A percentile compares a stretch with the other conserved stretches of the same genome.
These are phyloP conservation scores for Rhodeus uyekii DNA, from an alignment of 2,797 vertebrate species.

Conservation along the genomic window DNA sequence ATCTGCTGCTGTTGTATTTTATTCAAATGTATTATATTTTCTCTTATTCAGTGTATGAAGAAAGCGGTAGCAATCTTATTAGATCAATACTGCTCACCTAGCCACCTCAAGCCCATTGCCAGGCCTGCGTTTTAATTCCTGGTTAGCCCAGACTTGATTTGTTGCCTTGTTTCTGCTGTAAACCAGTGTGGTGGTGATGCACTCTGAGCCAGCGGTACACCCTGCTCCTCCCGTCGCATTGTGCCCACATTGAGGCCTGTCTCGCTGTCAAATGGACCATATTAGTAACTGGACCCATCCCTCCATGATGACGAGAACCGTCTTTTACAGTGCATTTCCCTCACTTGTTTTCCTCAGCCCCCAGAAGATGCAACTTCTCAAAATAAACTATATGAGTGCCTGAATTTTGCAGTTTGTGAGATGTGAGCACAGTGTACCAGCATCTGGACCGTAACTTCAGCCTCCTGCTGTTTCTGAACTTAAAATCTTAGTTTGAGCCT, in stretches of 20 bases:
- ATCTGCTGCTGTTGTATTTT: conserved; percentile 56
- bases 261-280: conserved; percentile 44
- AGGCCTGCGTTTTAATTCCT: conserved; percentile 25
- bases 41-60: conserved; percentile 80
- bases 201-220: conserved; percentile 48
- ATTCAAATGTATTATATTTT: conserved; percentile 53
- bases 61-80: conserved; percentile 67
- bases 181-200: conserved; percentile 42
- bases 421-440: conserved; percentile 47
- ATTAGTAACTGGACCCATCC: conserved; percentile 44
- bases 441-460: conserved; percentile 28
- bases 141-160: conserved; percentile 21
- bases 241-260: conserved; percentile 27
- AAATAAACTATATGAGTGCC: conserved; percentile 51
- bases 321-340: conserved; percentile 33
- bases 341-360: conserved; percentile 40
- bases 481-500: conserved; percentile 33
- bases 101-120: conserved; percentile 25
- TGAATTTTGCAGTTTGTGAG: conserved; percentile 44
- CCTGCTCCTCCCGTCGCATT: conserved; percentile 30
- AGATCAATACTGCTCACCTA: conserved; percentile 48
- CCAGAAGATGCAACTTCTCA: conserved; percentile 29
- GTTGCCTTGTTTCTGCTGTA: conserved; percentile 49
- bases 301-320: conserved; percentile 5
- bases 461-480: conserved; percentile 36